Base-by-base conservation (phyloP, 2,888 invertebrate genomes). In the Harpalus rufipes region DNA sequence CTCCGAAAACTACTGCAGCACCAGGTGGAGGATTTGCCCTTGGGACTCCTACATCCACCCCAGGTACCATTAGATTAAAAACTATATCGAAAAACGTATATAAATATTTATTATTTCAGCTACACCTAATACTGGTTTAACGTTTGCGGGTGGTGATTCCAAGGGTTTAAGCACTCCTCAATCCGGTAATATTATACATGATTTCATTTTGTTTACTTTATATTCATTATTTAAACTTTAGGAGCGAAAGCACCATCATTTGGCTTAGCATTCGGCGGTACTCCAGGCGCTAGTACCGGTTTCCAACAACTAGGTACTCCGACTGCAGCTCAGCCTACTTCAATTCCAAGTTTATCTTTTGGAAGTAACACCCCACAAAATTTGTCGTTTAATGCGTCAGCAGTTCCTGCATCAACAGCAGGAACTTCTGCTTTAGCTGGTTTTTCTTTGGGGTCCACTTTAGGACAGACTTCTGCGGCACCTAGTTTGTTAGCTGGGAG, bases 11-110 rank as follows among this genome's bases (percentile, higher is more conserved):
- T 14, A 87, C 88, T 8, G 32, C 32, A 6, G 32, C 32, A 32
- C 32, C 32, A 32, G 32, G 32, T 32, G 86, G 88, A 3, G 89
- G 88, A 84, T 91, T 91, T 76, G 91, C 90, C 83, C 90, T 90
- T 68, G 89, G 90, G 1, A 87, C 90, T 1, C 88, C 89, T 2
- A 87, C 89, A 4, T 90, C 91, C 63, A 88, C 89, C 14, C 88
- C 90, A n/a, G 89, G 91, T 0, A 88, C 90, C 90, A 51, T 21
- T 76, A 78, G 32, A 51, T 65, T n/a, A 21, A 44, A 1, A 12
- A 63, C 2, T 63, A 8, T 21, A 63, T 21, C 21, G 12, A 63
- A 25, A 63, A 8, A 63, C 6, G 5, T 12, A 4, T 63, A 16
- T n/a, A 59, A 63, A 63, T 63, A 8, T 63, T 8, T 63, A 6